phyloP scores from a whole-genome alignment of 37 sponge, comb jelly and placozoan species.

The Ianthella basta region DNA sequence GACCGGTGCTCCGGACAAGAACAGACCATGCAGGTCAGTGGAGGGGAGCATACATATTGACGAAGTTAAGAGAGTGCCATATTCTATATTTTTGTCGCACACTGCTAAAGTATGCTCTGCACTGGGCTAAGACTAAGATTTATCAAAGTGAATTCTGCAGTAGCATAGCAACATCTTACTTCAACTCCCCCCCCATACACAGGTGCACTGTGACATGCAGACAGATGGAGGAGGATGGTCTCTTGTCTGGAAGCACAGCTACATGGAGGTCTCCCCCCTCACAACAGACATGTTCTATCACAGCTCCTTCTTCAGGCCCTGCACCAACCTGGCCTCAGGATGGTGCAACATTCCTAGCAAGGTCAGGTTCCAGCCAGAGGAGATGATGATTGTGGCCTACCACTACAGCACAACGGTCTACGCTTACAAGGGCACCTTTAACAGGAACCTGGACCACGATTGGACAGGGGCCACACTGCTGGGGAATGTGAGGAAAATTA shows the following conservation, averaged over 20 bases:
- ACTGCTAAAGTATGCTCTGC: too few relatives aligned
- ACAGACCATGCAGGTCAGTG: conserved; percentile 38
- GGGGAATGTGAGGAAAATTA: neutral
- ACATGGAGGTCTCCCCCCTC: conserved; percentile 21
- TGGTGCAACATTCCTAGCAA: conserved; percentile 43
- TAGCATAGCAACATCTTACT: too few relatives aligned
- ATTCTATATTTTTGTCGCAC: too few relatives aligned
- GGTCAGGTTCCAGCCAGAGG: conserved; percentile 23
- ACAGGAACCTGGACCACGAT: conserved; percentile 32
- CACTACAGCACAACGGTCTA: conserved; percentile 38
- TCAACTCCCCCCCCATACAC: too few relatives aligned
- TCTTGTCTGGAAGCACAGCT: conserved; percentile 41
- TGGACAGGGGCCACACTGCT: conserved; percentile 35
- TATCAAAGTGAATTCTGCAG: too few relatives aligned
- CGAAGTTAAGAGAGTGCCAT: too few relatives aligned
- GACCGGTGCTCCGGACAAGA: conserved; percentile 24
- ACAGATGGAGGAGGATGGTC: conserved; percentile 45
- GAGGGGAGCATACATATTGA: neutral
- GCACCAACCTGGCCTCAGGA: conserved; percentile 2
- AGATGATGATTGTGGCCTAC: conserved; percentile 42
- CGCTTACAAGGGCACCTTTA: conserved; percentile 36
- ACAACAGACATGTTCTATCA: conserved; percentile 42
- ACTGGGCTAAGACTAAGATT: too few relatives aligned
- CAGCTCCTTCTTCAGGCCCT: conserved; percentile 25
- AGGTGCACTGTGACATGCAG: conserved; percentile 43